A percentile compares a stretch with the other conserved stretches of the same genome.
phyloP scores from a whole-genome alignment of 2,113 vertebrate species.

The Trichomycterus rosablanca region DNA sequence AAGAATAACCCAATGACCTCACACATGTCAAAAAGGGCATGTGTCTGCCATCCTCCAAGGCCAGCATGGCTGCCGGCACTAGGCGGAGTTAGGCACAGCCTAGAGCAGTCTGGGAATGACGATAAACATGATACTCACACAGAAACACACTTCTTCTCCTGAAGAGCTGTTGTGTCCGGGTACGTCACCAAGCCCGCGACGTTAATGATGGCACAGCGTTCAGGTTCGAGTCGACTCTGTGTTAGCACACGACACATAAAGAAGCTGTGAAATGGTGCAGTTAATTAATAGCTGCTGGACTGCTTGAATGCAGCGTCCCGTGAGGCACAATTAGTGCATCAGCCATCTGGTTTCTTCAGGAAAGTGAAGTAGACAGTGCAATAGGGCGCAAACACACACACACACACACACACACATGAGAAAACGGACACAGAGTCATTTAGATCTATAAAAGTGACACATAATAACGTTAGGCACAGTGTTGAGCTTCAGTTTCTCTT shows the following conservation, averaged over 20 bases:
- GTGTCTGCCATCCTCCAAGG: too few relatives aligned
- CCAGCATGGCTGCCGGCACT: too few relatives aligned
- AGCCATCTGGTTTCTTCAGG: conserved; percentile 47
- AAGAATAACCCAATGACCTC: too few relatives aligned
- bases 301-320: conserved; percentile 44
- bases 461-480: not conserved
- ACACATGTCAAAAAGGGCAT: too few relatives aligned
- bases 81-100: too few relatives aligned
- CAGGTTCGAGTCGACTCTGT: conserved; percentile 1
- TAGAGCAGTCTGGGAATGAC: too few relatives aligned
- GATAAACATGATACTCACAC: too few relatives aligned
- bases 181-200: not conserved
- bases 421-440: conserved; percentile 1
- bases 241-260: conserved; percentile 7
- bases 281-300: conserved; percentile 41
- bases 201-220: conserved; percentile 6
- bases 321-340: conserved; percentile 52
- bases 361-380: conserved; percentile 33
- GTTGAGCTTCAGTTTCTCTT: not conserved
- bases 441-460: conserved; percentile 3
- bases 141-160: too few relatives aligned
- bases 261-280: conserved; percentile 33
- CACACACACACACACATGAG: conserved; percentile 8
- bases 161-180: not conserved
- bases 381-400: conserved; percentile 30